Evolutionary conservation across 2,888 invertebrate species (phyloP), one percentile per base, ranked within the genome.

Genomic region (Metellina segmentata): DNA sequence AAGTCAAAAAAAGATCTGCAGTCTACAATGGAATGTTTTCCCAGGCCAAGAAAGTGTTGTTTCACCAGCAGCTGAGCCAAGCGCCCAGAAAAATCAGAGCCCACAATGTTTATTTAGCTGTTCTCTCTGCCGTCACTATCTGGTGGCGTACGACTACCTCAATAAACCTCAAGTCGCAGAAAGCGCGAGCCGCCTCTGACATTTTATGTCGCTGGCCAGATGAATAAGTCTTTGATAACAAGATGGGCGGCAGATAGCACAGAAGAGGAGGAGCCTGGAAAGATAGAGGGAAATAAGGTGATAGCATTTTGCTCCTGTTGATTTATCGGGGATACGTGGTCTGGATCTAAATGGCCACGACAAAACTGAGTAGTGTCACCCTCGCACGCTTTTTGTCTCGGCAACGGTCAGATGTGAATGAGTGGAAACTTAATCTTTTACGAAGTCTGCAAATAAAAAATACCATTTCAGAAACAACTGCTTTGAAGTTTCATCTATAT

Each of bases 151-250:
- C 81, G 81, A 61, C 82, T 70, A 20, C 16, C 49, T 16, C 19
- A 51, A 79, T 87, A 78, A 78, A 85, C 49, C 74, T 34, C 34
- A 48, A n/a, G 61, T 8, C 74, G 72, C 72, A 77, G 52, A 79
- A 79, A 52, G 51, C 49, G 19, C 69, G 61, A 74, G 61, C 52
- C 51, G 53, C 49, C 72, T 81, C 20, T 16, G 81, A 69, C 89
- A 69, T 89, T 89, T 82, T 75, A 82, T 77, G 74, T 61, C 19
- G 7, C 81, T 9, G 71, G 74, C 48, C 81, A 74, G 13, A 81
- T 75, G 75, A 89, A 82, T 82, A 81, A 81, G 82, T 82, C 89
- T 88, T 79, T 89, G 75, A 89, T 89, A 89, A 89, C 89, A 69
- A 82, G 89, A 78, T 86, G 69, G 49, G 78, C 81, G 70, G 81